A percentile compares a stretch with the other conserved stretches of the same genome.
Evolutionary conservation across 2,113 vertebrate genomes (phyloP).

Genomic region (Callionymus lyra): DNA sequence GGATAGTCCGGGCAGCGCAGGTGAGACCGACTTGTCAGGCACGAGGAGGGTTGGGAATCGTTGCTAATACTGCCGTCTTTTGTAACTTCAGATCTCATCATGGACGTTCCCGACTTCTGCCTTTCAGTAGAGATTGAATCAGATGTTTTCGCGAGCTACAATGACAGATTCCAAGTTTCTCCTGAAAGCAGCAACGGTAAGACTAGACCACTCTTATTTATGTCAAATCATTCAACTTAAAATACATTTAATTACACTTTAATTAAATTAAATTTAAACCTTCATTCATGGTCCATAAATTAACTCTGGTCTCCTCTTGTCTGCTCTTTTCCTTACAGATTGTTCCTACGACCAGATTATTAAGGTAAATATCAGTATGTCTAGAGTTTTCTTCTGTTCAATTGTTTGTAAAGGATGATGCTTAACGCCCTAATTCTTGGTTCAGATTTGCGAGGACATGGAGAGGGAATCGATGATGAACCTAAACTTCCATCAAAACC

Average conservation of each 20-base stretch:
- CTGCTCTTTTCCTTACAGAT: constrained; percentile 23
- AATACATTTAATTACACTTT: too few species aligned
- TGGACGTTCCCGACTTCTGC: constrained; percentile 35
- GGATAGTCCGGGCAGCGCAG: constrained; percentile 49
- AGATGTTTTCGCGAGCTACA: constrained; percentile 11
- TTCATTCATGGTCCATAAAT: constrained; percentile 18
- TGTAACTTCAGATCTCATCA: too few species aligned
- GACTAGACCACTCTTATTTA: neutral
- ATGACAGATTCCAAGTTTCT: constrained; percentile 59
- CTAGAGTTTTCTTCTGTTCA: constrained; percentile 16
- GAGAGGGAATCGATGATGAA: constrained; percentile 38
- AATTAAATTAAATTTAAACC: neutral
- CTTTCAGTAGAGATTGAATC: constrained; percentile 28
- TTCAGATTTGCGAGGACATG: constrained; percentile 62
- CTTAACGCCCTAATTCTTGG: too few species aligned
- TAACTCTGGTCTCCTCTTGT: neutral
- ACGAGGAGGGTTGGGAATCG: neutral
- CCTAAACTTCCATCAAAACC: too few species aligned
- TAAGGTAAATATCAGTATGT: constrained; percentile 52
- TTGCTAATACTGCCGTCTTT: too few species aligned
- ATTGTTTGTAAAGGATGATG: too few species aligned
- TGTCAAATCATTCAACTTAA: too few species aligned
- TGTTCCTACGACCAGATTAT: constrained; percentile 42
- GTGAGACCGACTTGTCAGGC: constrained; percentile 48
- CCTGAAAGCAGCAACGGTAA: constrained; percentile 52